Evolutionary conservation across 2,113 vertebrate genomes (phyloP).

Genomic region (Columba janthina): DNA sequence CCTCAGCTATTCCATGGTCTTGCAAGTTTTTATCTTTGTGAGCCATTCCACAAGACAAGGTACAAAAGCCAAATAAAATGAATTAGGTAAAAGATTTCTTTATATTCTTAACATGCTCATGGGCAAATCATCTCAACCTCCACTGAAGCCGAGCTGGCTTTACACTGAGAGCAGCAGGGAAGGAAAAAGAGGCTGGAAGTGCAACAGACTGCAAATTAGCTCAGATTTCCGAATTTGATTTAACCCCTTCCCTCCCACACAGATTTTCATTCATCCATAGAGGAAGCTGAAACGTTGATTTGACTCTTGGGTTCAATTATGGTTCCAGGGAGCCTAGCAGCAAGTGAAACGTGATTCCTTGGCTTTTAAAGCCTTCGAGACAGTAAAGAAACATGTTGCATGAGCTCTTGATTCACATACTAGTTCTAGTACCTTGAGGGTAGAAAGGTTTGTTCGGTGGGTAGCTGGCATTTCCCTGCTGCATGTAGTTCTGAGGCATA

Average conservation of each 20-base stretch:
- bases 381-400: slow-evolving; percentile 62
- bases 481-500: slow-evolving; percentile 93
- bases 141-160: not conserved
- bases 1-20: not conserved
- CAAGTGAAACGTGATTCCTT: not conserved
- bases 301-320: not conserved
- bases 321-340: not conserved
- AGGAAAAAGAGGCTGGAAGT: not conserved
- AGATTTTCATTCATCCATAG: not conserved
- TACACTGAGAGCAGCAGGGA: not conserved
- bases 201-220: not conserved
- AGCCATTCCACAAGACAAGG: not conserved
- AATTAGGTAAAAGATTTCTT: not conserved
- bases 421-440: slow-evolving; percentile 84
- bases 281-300: not conserved
- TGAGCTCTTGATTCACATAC: slow-evolving; percentile 54
- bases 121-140: not conserved
- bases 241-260: slow-evolving; percentile 52
- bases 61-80: not conserved
- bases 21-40: not conserved
- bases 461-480: slow-evolving; percentile 89
- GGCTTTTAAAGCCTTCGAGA: slow-evolving; percentile 57
- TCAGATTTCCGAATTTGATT: not conserved
- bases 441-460: slow-evolving; percentile 90
- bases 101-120: not conserved